These are phyloP conservation scores for Rotaria macrura DNA, from an alignment of 2,888 invertebrate species.

Conservation along the genomic window DNA sequence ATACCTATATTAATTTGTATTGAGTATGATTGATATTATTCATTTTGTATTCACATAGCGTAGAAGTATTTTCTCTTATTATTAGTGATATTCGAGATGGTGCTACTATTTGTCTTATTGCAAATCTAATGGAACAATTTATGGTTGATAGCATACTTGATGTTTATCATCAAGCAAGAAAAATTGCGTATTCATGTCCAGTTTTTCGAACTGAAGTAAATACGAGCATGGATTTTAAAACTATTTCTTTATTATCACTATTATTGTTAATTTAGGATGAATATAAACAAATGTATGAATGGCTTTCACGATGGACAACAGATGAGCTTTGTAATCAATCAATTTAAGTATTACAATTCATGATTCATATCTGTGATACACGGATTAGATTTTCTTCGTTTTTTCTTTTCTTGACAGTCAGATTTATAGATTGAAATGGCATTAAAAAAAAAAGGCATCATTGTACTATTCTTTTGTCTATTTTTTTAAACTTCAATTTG, in stretches of 20 bases:
- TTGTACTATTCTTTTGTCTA: too few species aligned
- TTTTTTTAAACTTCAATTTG: not conserved
- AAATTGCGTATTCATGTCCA: not conserved
- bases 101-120: conserved; percentile 4
- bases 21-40: not conserved
- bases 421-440: not conserved
- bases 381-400: not conserved
- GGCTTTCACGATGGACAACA: not conserved
- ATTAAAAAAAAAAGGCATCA: too few species aligned
- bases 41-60: not conserved
- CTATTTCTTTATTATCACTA: too few species aligned
- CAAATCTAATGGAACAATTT: conserved; percentile 3
- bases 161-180: not conserved
- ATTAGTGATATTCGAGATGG: not conserved
- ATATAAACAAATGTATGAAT: not conserved
- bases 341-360: not conserved
- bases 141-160: not conserved
- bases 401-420: not conserved
- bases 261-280: not conserved
- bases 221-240: not conserved
- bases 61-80: not conserved
- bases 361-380: not conserved
- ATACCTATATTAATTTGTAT: not conserved
- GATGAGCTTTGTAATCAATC: not conserved
- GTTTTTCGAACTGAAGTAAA: not conserved